Conservation (phyloP, 2,113 vertebrate species). For the Pachyramphus minor region DNA sequence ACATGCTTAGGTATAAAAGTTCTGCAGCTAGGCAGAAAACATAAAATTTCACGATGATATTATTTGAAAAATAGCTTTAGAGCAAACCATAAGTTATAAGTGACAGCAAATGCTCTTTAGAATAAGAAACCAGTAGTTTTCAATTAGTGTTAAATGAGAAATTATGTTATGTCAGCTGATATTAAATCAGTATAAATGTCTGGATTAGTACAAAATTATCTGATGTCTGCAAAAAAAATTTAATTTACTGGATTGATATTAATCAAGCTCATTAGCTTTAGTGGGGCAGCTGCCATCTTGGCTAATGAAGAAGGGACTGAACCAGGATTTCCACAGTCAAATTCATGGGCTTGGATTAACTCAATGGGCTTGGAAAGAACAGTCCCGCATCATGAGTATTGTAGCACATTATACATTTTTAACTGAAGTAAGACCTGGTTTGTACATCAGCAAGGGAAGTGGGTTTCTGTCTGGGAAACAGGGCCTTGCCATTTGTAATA, state of each 20-base stretch:
- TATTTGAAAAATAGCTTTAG: neutral
- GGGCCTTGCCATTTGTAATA: neutral
- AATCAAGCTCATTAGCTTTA: neutral
- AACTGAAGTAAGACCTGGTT: neutral
- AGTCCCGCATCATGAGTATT: neutral
- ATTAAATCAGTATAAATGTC: neutral
- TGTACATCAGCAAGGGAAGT: neutral
- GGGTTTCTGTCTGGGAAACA: neutral
- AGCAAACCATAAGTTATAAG: neutral
- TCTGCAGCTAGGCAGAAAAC: neutral
- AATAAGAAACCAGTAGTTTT: slow-evolving; percentile 39
- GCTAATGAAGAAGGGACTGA: neutral
- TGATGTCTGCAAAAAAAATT: neutral
- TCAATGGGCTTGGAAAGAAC: no score
- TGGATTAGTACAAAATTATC: slow-evolving; percentile 14
- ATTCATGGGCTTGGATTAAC: neutral
- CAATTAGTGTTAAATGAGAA: slow-evolving; percentile 40
- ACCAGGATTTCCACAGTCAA: neutral
- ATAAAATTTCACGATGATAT: neutral
- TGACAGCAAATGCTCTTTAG: slow-evolving; percentile 20
- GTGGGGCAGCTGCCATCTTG: slow-evolving; percentile 29
- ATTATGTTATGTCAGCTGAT: slow-evolving; percentile 19
- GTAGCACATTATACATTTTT: neutral
- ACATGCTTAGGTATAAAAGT: neutral
- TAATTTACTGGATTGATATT: slow-evolving; percentile 3